Evolutionary conservation across 2,797 vertebrate genomes (phyloP).

Genomic region (Chloroceryle inda): DNA sequence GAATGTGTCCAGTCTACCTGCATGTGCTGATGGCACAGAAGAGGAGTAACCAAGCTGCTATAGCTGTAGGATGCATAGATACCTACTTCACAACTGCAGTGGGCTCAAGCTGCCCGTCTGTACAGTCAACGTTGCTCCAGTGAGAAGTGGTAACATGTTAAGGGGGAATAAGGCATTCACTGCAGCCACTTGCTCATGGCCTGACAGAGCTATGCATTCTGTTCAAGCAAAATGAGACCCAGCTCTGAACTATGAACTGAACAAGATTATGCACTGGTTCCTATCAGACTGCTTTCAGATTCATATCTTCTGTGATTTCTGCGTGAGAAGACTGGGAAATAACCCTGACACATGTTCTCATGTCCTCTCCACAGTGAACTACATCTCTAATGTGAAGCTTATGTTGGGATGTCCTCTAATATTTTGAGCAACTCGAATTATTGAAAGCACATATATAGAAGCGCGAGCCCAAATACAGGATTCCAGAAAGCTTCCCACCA

Average conservation of each 20-base stretch:
- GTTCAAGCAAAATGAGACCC: background rate
- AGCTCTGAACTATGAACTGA: background rate
- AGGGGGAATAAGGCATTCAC: background rate
- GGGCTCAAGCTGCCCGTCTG: background rate
- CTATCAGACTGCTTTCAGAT: background rate
- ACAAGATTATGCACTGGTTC: background rate
- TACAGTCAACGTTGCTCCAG: background rate
- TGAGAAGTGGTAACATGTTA: rapidly evolving
- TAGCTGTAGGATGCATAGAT: background rate
- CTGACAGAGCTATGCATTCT: background rate
- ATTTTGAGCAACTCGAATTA: background rate
- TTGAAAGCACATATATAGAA: background rate
- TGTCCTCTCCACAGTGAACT: background rate
- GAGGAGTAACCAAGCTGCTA: background rate
- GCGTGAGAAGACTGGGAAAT: background rate
- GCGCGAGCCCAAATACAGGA: background rate
- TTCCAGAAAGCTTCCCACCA: background rate
- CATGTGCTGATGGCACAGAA: background rate
- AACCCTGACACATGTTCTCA: background rate
- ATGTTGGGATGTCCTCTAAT: rapidly evolving
- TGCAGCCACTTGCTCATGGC: background rate
- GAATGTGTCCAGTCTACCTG: background rate
- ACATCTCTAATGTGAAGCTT: background rate
- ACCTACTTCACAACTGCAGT: background rate
- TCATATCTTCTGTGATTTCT: background rate